Conservation (phyloP, 2,888 invertebrate species). For the Drosophila putrida region DNA sequence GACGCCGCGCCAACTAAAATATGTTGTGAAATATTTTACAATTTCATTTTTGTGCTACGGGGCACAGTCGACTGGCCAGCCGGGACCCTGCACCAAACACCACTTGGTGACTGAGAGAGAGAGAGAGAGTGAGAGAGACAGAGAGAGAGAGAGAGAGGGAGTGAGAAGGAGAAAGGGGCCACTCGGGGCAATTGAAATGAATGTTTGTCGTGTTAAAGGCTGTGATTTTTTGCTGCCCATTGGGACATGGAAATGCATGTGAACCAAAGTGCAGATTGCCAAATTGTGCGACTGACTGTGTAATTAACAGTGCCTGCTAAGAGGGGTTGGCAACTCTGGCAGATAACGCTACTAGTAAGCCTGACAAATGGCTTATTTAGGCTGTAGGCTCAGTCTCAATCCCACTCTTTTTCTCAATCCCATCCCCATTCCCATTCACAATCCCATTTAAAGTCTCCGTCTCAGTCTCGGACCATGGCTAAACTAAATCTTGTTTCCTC, state of each 20-base stretch:
- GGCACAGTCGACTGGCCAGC: constrained; percentile 32
- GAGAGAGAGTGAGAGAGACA: no score
- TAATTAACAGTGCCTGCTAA: constrained; percentile 63
- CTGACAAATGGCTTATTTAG: constrained; percentile 78
- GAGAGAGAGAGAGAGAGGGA: neutral
- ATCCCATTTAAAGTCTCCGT: no score
- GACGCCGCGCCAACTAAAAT: constrained; percentile 67
- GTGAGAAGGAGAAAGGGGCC: constrained; percentile 7
- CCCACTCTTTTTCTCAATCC: neutral
- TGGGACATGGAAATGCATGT: constrained; percentile 42
- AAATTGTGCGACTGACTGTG: constrained; percentile 54
- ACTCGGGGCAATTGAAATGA: constrained; percentile 72
- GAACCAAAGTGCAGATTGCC: constrained; percentile 43
- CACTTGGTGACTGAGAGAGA: neutral
- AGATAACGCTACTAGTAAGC: constrained; percentile 53
- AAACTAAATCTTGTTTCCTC: neutral
- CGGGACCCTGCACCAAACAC: neutral
- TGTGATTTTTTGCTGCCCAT: constrained; percentile 51
- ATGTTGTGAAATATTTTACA: constrained; percentile 77
- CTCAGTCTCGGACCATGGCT: neutral
- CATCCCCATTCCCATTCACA: neutral
- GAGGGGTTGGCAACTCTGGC: neutral
- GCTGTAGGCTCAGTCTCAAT: constrained; percentile 36
- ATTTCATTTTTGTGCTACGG: constrained; percentile 61
- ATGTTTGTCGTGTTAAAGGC: constrained; percentile 76